These are phyloP conservation scores for Heteropelma amictum DNA, from an alignment of 2,888 invertebrate genomes.

Conservation along the genomic window DNA sequence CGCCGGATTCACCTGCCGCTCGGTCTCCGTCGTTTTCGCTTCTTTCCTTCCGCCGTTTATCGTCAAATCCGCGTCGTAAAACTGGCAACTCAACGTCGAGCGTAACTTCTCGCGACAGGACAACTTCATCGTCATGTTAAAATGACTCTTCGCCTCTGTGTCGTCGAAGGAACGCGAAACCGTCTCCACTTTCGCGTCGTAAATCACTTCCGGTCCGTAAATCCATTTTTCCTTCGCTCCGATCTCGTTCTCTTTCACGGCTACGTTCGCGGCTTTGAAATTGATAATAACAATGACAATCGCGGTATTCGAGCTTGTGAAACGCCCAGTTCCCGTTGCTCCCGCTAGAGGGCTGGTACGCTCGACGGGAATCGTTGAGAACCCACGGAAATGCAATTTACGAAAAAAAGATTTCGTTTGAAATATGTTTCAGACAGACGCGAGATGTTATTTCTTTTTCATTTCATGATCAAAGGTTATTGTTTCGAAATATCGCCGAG, in stretches of 20 bases:
- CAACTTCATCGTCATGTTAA: neutral
- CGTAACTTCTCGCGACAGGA: slow-evolving; percentile 29
- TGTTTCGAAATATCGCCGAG: neutral
- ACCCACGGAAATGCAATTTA: too few species aligned
- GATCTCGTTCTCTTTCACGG: neutral
- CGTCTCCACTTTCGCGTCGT: slow-evolving; percentile 27
- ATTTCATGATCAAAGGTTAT: too few species aligned
- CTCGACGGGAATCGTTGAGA: too few species aligned
- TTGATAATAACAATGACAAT: neutral
- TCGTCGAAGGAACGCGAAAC: neutral
- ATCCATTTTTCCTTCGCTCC: slow-evolving; percentile 17
- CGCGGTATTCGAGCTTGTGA: neutral
- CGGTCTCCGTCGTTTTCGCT: neutral
- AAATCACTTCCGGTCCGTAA: slow-evolving; percentile 44
- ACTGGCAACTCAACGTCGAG: slow-evolving; percentile 25
- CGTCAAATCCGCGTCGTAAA: neutral
- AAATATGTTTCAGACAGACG: too few species aligned
- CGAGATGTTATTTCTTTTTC: too few species aligned
- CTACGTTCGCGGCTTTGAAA: slow-evolving; percentile 1
- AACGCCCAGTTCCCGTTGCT: neutral
- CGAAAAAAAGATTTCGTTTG: too few species aligned
- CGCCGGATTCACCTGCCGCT: neutral
- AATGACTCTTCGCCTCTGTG: neutral
- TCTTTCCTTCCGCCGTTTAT: neutral
- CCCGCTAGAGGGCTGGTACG: too few species aligned